Base-by-base conservation (phyloP, 2,888 invertebrate genomes). In the Augiades crinisus region DNA sequence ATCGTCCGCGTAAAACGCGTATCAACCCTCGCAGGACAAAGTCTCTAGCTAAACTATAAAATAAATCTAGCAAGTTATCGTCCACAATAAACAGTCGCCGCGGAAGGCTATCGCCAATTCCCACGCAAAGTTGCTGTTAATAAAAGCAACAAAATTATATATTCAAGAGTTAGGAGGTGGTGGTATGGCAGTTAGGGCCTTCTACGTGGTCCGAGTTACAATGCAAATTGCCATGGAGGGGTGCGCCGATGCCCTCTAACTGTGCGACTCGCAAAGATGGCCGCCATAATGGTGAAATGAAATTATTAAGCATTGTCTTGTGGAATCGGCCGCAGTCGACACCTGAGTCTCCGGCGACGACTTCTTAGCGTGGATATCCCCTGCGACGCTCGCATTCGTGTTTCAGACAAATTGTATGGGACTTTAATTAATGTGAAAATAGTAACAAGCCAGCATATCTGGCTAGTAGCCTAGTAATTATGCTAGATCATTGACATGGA, bases 291-390 rank as follows among this genome's bases (percentile, higher is more conserved):
- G 82, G 87, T 77, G 81, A 87, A 88, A 89, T 89, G 89, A 89
- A 89, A 89, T 89, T 88, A 89, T 89, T 89, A 89, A 87, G 88
- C 87, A 89, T 88, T 88, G 89, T 88, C 89, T 88, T 88, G 84
- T 84, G 84, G 81, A 88, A 88, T 89, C 87, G 85, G 83, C 87
- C 87, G 82, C 84, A 81, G 87, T 86, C 87, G 86, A 86, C 89
- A 89, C 89, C 89, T 89, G 89, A 87, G 88, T 73, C 87, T 75
- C 71, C 65, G 70, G 60, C 61, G 60, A 62, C 68, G 74, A 68
- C 59, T 61, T 67, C 68, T 75, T 81, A 80, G 62, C 59, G 64
- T 83, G 83, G 85, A 86, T 74, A 78, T 65, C 59, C 80, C 78
- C 10, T 43, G 17, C 33, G 22, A 27, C 21, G 1, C 5, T 17